Conservation (phyloP, 2,113 vertebrate genomes). For the Ageneiosus marmoratus region DNA sequence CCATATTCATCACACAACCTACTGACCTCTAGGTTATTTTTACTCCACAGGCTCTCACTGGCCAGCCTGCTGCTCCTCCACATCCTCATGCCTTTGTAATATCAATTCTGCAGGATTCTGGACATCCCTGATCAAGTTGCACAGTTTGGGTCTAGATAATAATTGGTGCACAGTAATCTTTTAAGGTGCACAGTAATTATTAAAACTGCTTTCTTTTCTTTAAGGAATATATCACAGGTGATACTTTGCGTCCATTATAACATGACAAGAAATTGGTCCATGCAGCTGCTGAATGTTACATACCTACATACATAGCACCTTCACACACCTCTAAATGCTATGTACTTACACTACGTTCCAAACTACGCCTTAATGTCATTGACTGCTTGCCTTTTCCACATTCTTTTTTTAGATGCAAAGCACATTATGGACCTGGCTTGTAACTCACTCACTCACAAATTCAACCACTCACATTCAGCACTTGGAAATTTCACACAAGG, state of each 20-base stretch:
- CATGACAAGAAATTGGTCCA: not conserved
- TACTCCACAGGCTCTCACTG: conserved; percentile 15
- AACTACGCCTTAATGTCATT: too few relatives aligned
- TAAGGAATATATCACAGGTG: not conserved
- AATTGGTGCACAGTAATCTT: too few relatives aligned
- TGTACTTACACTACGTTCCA: too few relatives aligned
- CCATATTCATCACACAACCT: conserved; percentile 1
- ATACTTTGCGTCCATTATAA: not conserved
- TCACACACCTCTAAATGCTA: not conserved
- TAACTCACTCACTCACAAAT: too few relatives aligned
- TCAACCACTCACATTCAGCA: too few relatives aligned
- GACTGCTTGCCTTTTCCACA: too few relatives aligned
- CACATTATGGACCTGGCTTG: too few relatives aligned
- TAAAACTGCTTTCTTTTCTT: not conserved
- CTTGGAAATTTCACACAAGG: too few relatives aligned
- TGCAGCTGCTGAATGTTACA: not conserved
- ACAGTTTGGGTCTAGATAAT: not conserved
- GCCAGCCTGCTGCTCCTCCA: conserved; percentile 33
- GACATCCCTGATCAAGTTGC: conserved; percentile 5
- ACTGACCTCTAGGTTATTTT: conserved; percentile 4
- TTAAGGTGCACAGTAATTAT: not conserved
- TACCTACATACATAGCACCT: not conserved
- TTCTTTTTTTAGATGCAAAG: too few relatives aligned
- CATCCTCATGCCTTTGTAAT: not conserved
- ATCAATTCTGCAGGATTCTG: conserved; percentile 11